Base-by-base conservation (phyloP, 2,888 invertebrate species). In the Macropis europaea region DNA sequence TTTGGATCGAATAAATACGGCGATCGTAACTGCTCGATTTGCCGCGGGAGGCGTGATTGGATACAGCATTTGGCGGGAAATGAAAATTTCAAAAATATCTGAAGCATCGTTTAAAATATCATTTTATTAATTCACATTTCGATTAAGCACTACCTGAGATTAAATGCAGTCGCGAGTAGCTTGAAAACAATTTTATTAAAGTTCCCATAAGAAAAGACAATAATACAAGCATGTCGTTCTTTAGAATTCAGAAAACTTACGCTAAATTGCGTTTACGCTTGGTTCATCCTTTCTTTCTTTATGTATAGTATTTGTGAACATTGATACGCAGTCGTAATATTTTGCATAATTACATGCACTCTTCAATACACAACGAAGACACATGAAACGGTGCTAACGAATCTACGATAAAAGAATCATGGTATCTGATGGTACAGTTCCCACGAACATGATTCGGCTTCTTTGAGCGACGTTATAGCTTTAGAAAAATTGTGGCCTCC, bases 101-200 rank as follows among this genome's bases (percentile, higher is more conserved):
- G n/a, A n/a, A n/a, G n/a, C n/a, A n/a, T n/a, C n/a, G n/a, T n/a
- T n/a, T n/a, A n/a, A n/a, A n/a, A n/a, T n/a, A n/a, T n/a, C n/a
- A n/a, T n/a, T n/a, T n/a, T n/a, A n/a, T n/a, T n/a, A n/a, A n/a
- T n/a, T n/a, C n/a, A n/a, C n/a, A n/a, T n/a, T n/a, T n/a, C n/a
- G n/a, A n/a, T n/a, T n/a, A n/a, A n/a, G n/a, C n/a, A n/a, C n/a
- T n/a, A n/a, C n/a, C n/a, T n/a, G n/a, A 26, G 11, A 36, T 47
- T 28, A 26, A 19, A 40, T 1, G 6, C 11, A 13, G 2, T 47
- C 9, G 1, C 19, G 6, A 32, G n/a, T 47, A 43, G 24, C 72
- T 67, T 36, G 61, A 42, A 74, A 74, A 73, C 68, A 75, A 60
- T 75, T 75, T 77, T 75, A 77, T 77, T 75, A 68, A 73, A 77